A percentile compares a stretch with the other conserved stretches of the same genome.
These are phyloP conservation scores for Liparis tanakae DNA, from an alignment of 2,797 vertebrate species.

Conservation along the genomic window DNA sequence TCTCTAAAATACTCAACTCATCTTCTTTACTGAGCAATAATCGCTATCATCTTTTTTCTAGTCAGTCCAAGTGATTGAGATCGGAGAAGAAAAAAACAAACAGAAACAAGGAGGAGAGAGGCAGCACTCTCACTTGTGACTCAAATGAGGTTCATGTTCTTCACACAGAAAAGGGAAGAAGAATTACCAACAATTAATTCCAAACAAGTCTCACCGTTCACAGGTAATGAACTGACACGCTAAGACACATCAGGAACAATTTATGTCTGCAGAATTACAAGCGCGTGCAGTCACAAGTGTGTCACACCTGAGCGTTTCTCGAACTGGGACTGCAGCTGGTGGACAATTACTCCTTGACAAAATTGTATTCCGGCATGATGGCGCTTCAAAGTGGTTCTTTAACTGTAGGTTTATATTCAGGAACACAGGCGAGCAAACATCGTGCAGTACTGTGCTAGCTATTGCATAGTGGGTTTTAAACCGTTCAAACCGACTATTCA, in stretches of 20 bases:
- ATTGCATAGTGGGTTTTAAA: too few relatives aligned
- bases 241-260: conserved; percentile 30
- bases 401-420: conserved; percentile 25
- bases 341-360: conserved; percentile 31
- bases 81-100: neutral
- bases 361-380: conserved; percentile 35
- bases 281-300: conserved; percentile 8
- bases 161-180: conserved; percentile 19
- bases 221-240: conserved; percentile 4
- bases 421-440: conserved; percentile 13
- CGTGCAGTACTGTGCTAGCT: neutral
- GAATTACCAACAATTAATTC: conserved; percentile 11
- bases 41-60: neutral
- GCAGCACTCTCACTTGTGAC: conserved; percentile 11
- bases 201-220: neutral
- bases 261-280: conserved; percentile 31
- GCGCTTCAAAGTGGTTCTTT: conserved; percentile 16
- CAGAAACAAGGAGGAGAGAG: neutral
- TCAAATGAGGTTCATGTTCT: conserved; percentile 17
- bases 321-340: conserved; percentile 32
- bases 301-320: conserved; percentile 47
- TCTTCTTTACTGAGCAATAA: conserved; percentile 37
- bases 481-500: too few relatives aligned
- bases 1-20: conserved; percentile 36
- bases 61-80: conserved; percentile 3